phyloP scores from a whole-genome alignment of 2,113 vertebrate genomes.

The Toxostoma redivivum region DNA sequence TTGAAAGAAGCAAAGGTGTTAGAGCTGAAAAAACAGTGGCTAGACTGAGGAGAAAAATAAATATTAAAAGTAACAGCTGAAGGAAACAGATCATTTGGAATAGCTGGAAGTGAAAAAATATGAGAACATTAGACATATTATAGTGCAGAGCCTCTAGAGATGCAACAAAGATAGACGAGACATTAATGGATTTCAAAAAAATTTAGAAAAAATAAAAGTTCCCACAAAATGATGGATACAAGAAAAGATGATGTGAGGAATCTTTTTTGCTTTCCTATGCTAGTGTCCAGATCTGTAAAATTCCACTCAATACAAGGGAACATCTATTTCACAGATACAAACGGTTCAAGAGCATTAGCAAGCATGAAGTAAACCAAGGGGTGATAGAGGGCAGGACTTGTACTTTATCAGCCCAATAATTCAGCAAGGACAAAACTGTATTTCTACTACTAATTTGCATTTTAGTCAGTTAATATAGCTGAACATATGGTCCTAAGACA shows the following conservation, averaged over 20 bases:
- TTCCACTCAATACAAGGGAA: neutral
- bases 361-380: neutral
- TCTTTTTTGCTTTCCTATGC: neutral
- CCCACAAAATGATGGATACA: fast-evolving
- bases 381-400: neutral
- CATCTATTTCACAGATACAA: neutral
- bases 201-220: neutral
- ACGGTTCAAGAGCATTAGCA: neutral
- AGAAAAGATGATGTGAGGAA: neutral
- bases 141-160: neutral
- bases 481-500: neutral
- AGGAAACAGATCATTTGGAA: neutral
- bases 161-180: neutral
- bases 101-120: neutral
- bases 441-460: neutral
- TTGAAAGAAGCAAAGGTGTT: neutral
- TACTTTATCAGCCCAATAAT: neutral
- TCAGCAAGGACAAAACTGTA: neutral
- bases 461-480: neutral
- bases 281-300: neutral
- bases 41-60: neutral
- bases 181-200: neutral
- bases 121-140: neutral
- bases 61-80: neutral
- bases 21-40: neutral